A percentile compares a stretch with the other conserved stretches of the same genome.
These are phyloP conservation scores for Erethizon dorsatum DNA, from an alignment of 2,797 vertebrate genomes.

Conservation along the genomic window DNA sequence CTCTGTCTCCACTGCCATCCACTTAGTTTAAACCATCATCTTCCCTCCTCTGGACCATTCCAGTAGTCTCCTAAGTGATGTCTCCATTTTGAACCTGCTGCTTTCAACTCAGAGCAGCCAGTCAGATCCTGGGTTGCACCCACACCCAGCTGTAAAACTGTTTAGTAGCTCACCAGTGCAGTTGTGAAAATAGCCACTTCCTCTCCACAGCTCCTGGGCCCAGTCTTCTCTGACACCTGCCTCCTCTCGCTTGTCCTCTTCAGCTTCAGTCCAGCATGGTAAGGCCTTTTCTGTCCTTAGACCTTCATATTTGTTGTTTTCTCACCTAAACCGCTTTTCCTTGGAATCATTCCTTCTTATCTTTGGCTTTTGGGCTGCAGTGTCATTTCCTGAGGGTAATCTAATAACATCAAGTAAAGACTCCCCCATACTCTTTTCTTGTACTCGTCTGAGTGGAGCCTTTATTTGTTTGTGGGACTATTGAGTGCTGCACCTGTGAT, in stretches of 20 bases:
- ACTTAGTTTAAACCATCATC: neutral
- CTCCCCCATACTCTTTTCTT: neutral
- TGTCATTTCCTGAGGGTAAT: neutral
- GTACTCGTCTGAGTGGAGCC: rapidly evolving
- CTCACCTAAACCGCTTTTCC: neutral
- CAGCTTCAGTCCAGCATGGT: neutral
- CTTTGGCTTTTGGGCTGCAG: neutral
- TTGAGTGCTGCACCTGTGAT: neutral
- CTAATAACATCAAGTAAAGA: neutral
- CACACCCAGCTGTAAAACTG: neutral
- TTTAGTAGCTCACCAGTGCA: neutral
- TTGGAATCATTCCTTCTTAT: neutral
- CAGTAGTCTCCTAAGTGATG: neutral
- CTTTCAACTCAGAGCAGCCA: neutral
- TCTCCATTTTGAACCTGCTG: neutral
- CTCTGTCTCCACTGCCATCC: neutral
- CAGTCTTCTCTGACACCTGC: too few relatives aligned
- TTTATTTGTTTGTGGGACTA: neutral
- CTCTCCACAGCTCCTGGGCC: neutral
- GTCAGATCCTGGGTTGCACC: neutral
- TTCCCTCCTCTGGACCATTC: neutral
- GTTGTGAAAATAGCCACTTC: neutral
- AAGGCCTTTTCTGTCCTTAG: neutral
- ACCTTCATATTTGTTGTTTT: neutral
- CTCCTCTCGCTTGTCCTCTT: neutral